Evolutionary conservation across 1,140 invertebrate genomes (phyloP).

Genomic region (Papilio glaucus): DNA sequence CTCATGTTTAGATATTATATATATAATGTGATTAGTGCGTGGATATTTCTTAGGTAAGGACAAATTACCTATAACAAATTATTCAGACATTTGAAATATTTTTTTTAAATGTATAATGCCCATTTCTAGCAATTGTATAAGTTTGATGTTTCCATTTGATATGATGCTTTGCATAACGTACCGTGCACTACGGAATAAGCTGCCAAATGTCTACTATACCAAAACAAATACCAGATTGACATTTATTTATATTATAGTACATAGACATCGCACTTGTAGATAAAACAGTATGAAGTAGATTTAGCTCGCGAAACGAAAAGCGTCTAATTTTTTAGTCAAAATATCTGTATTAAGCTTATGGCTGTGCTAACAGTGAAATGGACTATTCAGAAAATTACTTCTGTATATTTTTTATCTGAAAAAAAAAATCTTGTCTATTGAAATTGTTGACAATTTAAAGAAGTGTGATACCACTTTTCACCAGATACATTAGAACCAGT

Average conservation of each 20-base stretch:
- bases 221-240: slow-evolving; percentile 15
- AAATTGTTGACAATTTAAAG: not conserved
- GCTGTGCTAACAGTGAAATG: not conserved
- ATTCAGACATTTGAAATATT: too few relatives aligned
- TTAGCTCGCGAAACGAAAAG: not conserved
- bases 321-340: not conserved
- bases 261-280: slow-evolving; percentile 5
- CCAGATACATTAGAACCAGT: too few relatives aligned
- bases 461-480: not conserved
- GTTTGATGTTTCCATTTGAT: not conserved
- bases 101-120: too few relatives aligned
- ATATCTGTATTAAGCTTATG: not conserved
- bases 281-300: not conserved
- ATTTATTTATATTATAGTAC: not conserved
- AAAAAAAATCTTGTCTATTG: not conserved
- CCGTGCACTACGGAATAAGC: not conserved
- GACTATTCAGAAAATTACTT: not conserved
- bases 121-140: too few relatives aligned
- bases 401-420: not conserved
- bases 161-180: slow-evolving; percentile 5
- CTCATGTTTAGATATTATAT: too few relatives aligned
- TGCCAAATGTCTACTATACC: slow-evolving; percentile 21
- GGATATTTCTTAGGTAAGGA: too few relatives aligned
- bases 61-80: too few relatives aligned
- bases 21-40: too few relatives aligned